Evolutionary conservation across 1,140 invertebrate genomes (phyloP).

Genomic region (Drosophila sucinea): DNA sequence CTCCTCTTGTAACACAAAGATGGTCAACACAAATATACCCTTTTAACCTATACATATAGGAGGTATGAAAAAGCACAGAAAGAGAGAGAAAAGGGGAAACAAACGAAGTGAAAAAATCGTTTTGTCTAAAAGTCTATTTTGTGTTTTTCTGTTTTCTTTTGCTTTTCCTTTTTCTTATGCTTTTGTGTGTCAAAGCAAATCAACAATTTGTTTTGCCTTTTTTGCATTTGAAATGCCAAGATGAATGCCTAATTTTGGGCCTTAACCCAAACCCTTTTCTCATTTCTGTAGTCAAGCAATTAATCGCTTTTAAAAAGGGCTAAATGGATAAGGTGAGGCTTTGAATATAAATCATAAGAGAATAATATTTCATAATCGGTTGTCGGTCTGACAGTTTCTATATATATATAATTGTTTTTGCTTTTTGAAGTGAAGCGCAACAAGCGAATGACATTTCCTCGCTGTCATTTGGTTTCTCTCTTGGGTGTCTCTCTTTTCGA

Average conservation of each 20-base stretch:
- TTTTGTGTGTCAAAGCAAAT: constrained; percentile 66
- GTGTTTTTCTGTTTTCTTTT: constrained; percentile 20
- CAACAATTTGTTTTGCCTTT: constrained; percentile 66
- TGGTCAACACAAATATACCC: not conserved
- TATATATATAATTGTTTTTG: not conserved
- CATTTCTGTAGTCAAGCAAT: constrained; percentile 36
- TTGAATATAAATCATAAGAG: constrained; percentile 37
- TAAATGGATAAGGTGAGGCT: constrained; percentile 38
- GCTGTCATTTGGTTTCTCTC: constrained; percentile 13
- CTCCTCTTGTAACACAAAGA: too few species aligned
- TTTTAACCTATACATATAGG: not conserved
- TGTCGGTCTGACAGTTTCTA: constrained; percentile 7
- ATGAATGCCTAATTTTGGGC: constrained; percentile 43
- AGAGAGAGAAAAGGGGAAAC: not conserved
- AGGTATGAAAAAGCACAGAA: constrained; percentile 1
- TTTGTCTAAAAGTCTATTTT: constrained; percentile 34
- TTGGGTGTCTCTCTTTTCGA: constrained; percentile 16
- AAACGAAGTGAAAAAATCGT: constrained; percentile 16
- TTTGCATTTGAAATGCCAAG: constrained; percentile 61
- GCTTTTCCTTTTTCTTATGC: constrained; percentile 17
- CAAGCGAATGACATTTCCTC: constrained; percentile 43
- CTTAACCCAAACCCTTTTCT: constrained; percentile 40
- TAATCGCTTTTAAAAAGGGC: constrained; percentile 41
- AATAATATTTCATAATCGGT: constrained; percentile 52
- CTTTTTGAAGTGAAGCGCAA: constrained; percentile 32